These are phyloP conservation scores for Hypotaenidia philippensis DNA, from an alignment of 2,797 vertebrate genomes.

Conservation along the genomic window DNA sequence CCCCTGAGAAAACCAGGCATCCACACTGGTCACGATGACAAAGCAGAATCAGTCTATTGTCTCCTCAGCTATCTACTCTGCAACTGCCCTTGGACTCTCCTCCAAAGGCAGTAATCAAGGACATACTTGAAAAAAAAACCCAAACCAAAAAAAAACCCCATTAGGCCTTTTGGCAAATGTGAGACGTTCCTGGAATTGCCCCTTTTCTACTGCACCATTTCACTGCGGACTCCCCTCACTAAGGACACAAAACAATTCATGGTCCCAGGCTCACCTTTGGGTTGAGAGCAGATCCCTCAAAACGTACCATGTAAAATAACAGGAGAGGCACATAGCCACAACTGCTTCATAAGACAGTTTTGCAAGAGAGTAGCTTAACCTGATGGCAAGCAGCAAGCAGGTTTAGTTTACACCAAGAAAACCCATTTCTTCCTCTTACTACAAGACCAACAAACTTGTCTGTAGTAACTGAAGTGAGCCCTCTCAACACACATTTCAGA, in stretches of 20 bases:
- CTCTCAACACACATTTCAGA: background rate
- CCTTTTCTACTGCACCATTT: background rate
- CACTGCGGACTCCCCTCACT: background rate
- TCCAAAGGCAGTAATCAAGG: conserved; percentile 24
- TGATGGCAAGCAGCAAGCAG: background rate
- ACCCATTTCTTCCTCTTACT: background rate
- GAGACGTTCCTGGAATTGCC: background rate
- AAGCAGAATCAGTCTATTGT: conserved; percentile 45
- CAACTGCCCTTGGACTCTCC: background rate
- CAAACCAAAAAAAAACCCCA: no score
- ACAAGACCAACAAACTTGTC: background rate
- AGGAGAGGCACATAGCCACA: background rate
- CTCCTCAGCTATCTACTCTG: background rate
- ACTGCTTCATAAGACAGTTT: background rate
- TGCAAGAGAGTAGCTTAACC: background rate
- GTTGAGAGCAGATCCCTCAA: background rate
- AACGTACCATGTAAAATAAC: background rate
- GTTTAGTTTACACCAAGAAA: background rate
- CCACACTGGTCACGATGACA: conserved; percentile 24
- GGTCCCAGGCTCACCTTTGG: background rate
- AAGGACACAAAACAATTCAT: background rate
- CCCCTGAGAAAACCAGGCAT: background rate
- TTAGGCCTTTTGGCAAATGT: background rate
- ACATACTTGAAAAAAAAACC: background rate
- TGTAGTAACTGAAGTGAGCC: background rate